Evolutionary conservation across 2,797 vertebrate genomes (phyloP).

Genomic region (Phalanger gymnotis): DNA sequence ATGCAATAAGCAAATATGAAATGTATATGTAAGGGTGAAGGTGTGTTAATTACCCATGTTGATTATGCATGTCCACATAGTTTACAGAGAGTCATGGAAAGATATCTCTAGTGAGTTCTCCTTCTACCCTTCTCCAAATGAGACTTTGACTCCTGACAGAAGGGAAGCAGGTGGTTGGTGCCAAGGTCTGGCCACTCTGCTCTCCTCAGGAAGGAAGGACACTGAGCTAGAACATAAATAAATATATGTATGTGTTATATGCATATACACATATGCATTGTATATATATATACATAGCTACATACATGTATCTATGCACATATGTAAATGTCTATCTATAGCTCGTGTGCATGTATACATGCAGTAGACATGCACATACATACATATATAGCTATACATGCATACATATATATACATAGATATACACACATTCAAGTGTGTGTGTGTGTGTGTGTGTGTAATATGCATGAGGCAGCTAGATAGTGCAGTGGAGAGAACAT

Average conservation of each 20-base stretch:
- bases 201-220: not conserved
- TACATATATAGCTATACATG: too few species aligned
- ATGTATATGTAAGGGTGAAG: not conserved
- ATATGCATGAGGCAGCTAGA: not conserved
- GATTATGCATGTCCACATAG: not conserved
- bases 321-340: too few species aligned
- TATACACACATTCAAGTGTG: too few species aligned
- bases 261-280: too few species aligned
- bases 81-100: not conserved
- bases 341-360: too few species aligned
- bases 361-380: too few species aligned
- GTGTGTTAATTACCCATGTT: not conserved
- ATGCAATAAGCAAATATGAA: not conserved
- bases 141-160: not conserved
- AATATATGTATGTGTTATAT: not conserved
- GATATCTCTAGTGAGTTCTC: not conserved
- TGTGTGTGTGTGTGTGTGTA: not conserved
- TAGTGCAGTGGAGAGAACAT: not conserved
- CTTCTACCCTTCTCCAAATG: not conserved
- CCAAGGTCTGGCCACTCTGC: not conserved
- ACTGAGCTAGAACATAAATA: not conserved
- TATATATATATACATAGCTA: too few species aligned
- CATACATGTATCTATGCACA: too few species aligned
- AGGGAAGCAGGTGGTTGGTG: not conserved
- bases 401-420: too few species aligned